These are phyloP conservation scores for Leptogaster cylindrica DNA, from an alignment of 2,888 invertebrate genomes.

Conservation along the genomic window DNA sequence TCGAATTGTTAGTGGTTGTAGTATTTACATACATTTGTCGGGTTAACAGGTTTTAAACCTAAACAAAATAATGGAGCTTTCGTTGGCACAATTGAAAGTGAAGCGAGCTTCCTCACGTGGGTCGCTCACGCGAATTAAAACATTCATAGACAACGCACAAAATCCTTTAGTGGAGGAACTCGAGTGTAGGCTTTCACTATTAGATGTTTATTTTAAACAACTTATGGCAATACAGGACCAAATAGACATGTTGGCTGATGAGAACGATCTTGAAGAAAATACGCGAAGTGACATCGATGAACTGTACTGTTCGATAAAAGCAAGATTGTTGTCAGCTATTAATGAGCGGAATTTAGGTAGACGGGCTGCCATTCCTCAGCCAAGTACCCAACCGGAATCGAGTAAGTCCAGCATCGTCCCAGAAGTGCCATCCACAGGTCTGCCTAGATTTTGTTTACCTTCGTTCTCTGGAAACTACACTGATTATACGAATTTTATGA, in stretches of 20 bases:
- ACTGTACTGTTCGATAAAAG: neutral
- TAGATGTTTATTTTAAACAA: too few species aligned
- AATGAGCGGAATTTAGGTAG: too few species aligned
- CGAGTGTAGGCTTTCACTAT: neutral
- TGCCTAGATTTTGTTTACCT: neutral
- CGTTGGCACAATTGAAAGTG: neutral
- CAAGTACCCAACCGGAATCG: neutral
- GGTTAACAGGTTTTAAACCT: too few species aligned
- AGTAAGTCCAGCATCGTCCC: neutral
- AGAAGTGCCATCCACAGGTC: neutral
- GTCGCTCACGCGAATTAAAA: neutral
- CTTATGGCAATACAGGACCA: too few species aligned
- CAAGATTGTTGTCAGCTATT: neutral
- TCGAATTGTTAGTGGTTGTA: too few species aligned
- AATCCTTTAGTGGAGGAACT: neutral
- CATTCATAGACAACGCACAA: neutral
- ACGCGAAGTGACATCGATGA: neutral
- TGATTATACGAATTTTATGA: too few species aligned
- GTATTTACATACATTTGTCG: too few species aligned
- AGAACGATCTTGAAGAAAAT: too few species aligned
- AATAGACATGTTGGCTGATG: too few species aligned
- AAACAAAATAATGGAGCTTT: neutral
- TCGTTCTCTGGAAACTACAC: neutral
- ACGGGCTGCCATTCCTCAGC: too few species aligned
- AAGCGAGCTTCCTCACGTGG: neutral